These are phyloP conservation scores for Bicyclus anynana DNA, from an alignment of 1,140 invertebrate genomes.

Conservation along the genomic window DNA sequence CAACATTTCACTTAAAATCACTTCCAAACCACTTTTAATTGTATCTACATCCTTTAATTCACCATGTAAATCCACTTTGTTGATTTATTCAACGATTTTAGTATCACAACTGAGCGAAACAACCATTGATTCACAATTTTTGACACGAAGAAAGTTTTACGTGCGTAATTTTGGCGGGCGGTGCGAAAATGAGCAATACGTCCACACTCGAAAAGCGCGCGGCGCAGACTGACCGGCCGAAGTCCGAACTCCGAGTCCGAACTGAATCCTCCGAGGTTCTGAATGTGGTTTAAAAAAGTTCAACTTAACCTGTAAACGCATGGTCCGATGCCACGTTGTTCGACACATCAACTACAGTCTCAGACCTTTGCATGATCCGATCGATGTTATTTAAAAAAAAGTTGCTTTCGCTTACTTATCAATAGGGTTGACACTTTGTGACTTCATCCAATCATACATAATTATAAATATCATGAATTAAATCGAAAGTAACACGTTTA, in stretches of 20 bases:
- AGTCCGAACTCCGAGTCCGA: too few species aligned
- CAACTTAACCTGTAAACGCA: background rate
- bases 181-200: background rate
- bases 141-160: slow-evolving; percentile 7
- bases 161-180: slow-evolving; percentile 26
- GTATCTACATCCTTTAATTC: background rate
- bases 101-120: background rate
- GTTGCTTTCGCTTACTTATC: slow-evolving; percentile 20
- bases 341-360: background rate
- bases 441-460: too few species aligned
- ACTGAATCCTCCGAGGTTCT: too few species aligned
- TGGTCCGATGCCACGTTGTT: slow-evolving; percentile 14
- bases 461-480: too few species aligned
- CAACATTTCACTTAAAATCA: background rate
- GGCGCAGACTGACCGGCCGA: slow-evolving; percentile 12
- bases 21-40: background rate
- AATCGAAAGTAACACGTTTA: too few species aligned
- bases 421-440: too few species aligned
- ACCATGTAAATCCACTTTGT: background rate
- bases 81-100: background rate
- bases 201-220: slow-evolving; percentile 8
- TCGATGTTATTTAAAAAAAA: slow-evolving; percentile 17
- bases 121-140: background rate
- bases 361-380: slow-evolving; percentile 18
- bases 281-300: too few species aligned